These are phyloP conservation scores for Ailuropoda melanoleuca DNA, from an alignment of 2,113 vertebrate species.

Conservation along the genomic window DNA sequence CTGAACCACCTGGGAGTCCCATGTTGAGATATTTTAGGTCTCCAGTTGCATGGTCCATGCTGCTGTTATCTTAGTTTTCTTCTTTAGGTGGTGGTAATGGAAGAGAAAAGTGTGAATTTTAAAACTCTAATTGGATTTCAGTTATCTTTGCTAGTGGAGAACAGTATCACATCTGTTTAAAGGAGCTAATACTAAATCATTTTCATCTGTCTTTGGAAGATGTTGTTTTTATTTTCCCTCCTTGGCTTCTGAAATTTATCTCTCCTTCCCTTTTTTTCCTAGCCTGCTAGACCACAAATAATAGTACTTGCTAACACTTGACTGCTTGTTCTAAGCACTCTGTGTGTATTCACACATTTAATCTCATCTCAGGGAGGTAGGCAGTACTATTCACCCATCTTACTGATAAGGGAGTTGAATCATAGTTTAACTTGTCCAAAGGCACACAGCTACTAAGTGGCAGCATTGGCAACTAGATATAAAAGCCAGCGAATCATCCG, in stretches of 20 bases:
- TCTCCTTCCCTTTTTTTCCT: not conserved
- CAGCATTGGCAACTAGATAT: not conserved
- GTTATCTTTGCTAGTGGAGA: not conserved
- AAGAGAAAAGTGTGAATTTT: not conserved
- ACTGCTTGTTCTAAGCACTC: not conserved
- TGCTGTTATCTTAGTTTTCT: not conserved
- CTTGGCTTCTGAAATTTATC: slow-evolving; percentile 12
- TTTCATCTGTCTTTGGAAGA: not conserved
- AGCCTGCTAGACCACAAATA: not conserved
- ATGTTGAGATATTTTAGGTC: not conserved
- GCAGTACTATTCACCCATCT: not conserved
- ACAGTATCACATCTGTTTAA: not conserved
- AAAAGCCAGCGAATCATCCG: not conserved
- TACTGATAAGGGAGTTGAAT: not conserved
- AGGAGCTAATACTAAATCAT: not conserved
- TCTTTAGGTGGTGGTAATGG: not conserved
- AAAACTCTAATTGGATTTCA: not conserved
- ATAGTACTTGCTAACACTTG: not conserved
- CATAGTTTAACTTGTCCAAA: not conserved
- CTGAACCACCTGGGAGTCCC: no score
- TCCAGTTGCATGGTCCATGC: not conserved
- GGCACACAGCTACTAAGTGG: not conserved
- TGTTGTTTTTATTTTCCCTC: not conserved
- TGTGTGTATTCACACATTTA: not conserved
- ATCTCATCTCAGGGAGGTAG: not conserved